Base-by-base conservation (phyloP, 2,888 invertebrate species). In the Drosophila borealis region DNA sequence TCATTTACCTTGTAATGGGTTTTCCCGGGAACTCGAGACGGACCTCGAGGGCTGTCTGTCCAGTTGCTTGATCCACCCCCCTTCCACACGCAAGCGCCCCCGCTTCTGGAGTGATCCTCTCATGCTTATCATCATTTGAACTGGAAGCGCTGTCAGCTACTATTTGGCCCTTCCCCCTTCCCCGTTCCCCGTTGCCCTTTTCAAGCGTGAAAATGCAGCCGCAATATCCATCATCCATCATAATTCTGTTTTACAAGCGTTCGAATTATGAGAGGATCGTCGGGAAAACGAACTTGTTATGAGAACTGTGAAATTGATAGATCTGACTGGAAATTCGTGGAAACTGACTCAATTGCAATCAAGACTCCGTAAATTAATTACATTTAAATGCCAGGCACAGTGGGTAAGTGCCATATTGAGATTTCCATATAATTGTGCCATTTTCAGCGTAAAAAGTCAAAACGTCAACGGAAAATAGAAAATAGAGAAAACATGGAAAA, bases 241-340 rank as follows among this genome's bases (percentile, higher is more conserved):
- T 88, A 89, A 81, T 89, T 90, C 76, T 69, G 66, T 29, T 89
- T 88, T 86, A 90, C 90, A 89, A 82, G 86, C 88, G 68, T 74
- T 62, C 86, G 85, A 88, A 88, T 90, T 85, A 88, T 88, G 80
- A 72, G 57, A 60, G 69, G 61, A 81, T 74, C 70, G 54, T 50
- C 60, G 57, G 57, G 63, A 70, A 48, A 70, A 73, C 72, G 62
- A 69, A 74, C 61, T 70, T 72, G 74, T 80, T 75, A 80, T 78
- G 67, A 67, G 70, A 80, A 64, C 83, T 85, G 78, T 82, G 82
- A 89, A 78, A 88, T 71, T 74, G 82, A 85, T 85, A 80, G 86
- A 85, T 67, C 61, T 64, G 42, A 44, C 36, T 41, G 49, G 49
- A 14, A 51, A 36, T 83, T 83, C 83, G 48, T 14, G 53, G 89